A percentile compares a stretch with the other conserved stretches of the same genome.
Conservation (phyloP, 2,113 vertebrate genomes). For the Xyrauchen texanus region DNA sequence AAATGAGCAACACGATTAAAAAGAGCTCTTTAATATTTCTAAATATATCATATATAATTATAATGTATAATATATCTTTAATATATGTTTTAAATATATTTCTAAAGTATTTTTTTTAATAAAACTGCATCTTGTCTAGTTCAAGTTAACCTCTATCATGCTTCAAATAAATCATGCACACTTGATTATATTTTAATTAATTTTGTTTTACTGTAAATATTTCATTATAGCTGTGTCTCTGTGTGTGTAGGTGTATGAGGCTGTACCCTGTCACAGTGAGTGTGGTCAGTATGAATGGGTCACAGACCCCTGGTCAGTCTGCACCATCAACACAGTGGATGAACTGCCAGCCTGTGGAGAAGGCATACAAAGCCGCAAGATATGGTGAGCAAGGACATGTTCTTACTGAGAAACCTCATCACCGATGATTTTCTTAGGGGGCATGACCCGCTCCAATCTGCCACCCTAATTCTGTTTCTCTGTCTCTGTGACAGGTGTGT, state of each 20-base stretch:
- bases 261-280: slow-evolving; percentile 84
- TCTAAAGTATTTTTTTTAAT: too few species aligned
- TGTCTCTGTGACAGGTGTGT: slow-evolving; percentile 81
- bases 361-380: slow-evolving; percentile 89
- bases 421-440: slow-evolving; percentile 10
- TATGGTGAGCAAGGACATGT: slow-evolving; percentile 78
- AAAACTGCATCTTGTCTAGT: too few species aligned
- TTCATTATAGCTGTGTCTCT: background rate
- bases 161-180: too few species aligned
- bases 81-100: too few species aligned
- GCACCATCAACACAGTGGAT: slow-evolving; percentile 85
- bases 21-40: too few species aligned
- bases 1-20: too few species aligned
- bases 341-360: slow-evolving; percentile 85
- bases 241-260: slow-evolving; percentile 86
- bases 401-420: slow-evolving; percentile 23
- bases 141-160: too few species aligned
- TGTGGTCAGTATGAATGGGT: slow-evolving; percentile 88
- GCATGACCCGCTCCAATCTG: background rate
- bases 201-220: too few species aligned
- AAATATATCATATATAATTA: too few species aligned
- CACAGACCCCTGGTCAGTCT: slow-evolving; percentile 89
- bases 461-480: slow-evolving; percentile 36
- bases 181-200: too few species aligned
- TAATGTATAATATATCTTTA: too few species aligned